Evolutionary conservation across 2,888 invertebrate species (phyloP).

Genomic region (Drosophila hamatofila): DNA sequence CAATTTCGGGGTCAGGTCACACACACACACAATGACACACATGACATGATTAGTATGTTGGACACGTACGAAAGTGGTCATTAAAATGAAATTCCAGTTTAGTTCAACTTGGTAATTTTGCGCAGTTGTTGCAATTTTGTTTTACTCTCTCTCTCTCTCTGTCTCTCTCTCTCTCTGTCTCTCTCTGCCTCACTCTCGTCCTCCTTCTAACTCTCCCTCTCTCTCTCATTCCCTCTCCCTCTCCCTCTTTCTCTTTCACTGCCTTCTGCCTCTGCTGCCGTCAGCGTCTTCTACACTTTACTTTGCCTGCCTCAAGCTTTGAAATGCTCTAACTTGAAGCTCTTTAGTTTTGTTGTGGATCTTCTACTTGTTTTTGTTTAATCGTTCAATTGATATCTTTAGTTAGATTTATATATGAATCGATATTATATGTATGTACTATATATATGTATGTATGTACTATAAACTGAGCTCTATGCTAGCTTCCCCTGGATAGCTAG

Average conservation of each 20-base stretch:
- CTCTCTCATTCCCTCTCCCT: not conserved
- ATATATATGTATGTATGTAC: too few species aligned
- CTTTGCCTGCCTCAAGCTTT: constrained; percentile 8
- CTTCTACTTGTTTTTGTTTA: not conserved
- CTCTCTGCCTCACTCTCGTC: too few species aligned
- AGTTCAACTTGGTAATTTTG: constrained; percentile 81
- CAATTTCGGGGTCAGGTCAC: constrained; percentile 53
- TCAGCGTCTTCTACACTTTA: not conserved
- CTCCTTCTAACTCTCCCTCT: not conserved
- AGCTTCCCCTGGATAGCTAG: too few species aligned
- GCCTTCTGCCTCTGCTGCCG: not conserved
- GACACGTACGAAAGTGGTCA: constrained; percentile 84
- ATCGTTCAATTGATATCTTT: not conserved
- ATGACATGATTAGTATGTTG: constrained; percentile 82
- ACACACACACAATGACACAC: constrained; percentile 41
- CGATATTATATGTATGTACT: too few species aligned
- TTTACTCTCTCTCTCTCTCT: constrained; percentile 6
- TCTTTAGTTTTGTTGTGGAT: not conserved
- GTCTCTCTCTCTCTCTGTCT: not conserved
- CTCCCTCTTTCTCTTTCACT: not conserved
- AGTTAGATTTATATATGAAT: too few species aligned
- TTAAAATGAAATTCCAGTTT: constrained; percentile 82
- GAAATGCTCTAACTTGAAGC: not conserved
- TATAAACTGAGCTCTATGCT: too few species aligned
- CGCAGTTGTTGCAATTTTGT: constrained; percentile 79